Conservation (phyloP, 1,140 invertebrate species). For the Rhopalosiphum maidis region DNA sequence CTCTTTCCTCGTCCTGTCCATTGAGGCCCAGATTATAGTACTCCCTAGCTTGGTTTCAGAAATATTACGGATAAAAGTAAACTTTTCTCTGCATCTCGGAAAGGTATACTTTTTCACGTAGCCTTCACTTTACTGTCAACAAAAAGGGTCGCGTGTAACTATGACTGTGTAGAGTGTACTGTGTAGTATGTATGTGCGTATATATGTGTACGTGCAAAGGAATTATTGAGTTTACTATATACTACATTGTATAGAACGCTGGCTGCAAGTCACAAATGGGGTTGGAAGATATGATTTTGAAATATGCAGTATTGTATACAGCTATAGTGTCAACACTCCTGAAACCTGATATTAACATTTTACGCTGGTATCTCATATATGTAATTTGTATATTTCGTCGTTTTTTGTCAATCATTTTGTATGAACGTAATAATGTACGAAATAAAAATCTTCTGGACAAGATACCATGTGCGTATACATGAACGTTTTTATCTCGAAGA, state of each 20-base stretch:
- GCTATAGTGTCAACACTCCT: background rate
- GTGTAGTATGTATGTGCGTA: background rate
- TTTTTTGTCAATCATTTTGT: background rate
- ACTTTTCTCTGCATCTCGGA: conserved; percentile 32
- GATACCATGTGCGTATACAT: background rate
- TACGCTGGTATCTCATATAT: background rate
- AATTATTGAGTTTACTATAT: conserved; percentile 45
- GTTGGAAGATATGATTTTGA: background rate
- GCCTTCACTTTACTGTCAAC: conserved; percentile 50
- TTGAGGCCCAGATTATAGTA: conserved; percentile 40
- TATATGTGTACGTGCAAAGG: background rate
- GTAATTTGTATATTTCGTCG: background rate
- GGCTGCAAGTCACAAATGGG: background rate
- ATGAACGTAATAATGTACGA: background rate
- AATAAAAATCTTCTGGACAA: background rate
- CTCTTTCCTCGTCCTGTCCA: conserved; percentile 13
- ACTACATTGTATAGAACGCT: background rate
- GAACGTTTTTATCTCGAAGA: background rate
- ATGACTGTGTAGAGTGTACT: background rate
- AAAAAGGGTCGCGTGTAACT: conserved; percentile 28
- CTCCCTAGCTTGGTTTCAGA: conserved; percentile 22
- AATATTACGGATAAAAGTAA: conserved; percentile 55
- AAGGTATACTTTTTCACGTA: conserved; percentile 33
- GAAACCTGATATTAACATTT: conserved; percentile 6
- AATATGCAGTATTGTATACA: background rate